A percentile compares a stretch with the other conserved stretches of the same genome.
Conservation (phyloP, 2,888 invertebrate species). For the Hylaea fasciaria region DNA sequence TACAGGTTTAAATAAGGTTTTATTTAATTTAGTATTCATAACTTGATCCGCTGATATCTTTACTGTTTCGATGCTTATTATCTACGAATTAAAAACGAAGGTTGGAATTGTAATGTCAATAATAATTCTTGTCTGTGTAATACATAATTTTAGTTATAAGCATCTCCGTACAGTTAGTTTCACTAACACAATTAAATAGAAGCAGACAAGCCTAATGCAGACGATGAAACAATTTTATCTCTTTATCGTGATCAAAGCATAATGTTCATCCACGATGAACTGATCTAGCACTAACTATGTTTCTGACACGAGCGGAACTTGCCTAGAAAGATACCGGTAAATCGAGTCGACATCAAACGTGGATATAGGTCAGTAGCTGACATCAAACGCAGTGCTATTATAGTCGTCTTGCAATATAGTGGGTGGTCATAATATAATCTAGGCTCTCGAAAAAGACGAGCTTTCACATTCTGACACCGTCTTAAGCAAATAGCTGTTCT, state of each 20-base stretch:
- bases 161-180: too few relatives aligned
- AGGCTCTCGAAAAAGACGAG: conserved; percentile 1
- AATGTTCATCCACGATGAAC: conserved; percentile 39
- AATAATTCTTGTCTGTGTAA: too few relatives aligned
- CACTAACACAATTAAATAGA: neutral
- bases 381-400: conserved; percentile 35
- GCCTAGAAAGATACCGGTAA: conserved; percentile 36
- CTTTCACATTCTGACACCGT: neutral
- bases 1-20: too few relatives aligned
- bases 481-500: neutral
- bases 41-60: too few relatives aligned
- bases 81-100: too few relatives aligned
- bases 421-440: neutral
- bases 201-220: conserved; percentile 15
- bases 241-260: conserved; percentile 36
- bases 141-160: too few relatives aligned
- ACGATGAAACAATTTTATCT: conserved; percentile 37
- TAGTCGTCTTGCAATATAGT: conserved; percentile 27
- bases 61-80: too few relatives aligned
- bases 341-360: conserved; percentile 41
- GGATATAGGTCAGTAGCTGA: conserved; percentile 39
- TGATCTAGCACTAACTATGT: conserved; percentile 34
- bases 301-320: conserved; percentile 33
- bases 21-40: too few relatives aligned
- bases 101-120: too few relatives aligned